Evolutionary conservation across 1,140 invertebrate genomes (phyloP).

Genomic region (Drosophila athabasca): DNA sequence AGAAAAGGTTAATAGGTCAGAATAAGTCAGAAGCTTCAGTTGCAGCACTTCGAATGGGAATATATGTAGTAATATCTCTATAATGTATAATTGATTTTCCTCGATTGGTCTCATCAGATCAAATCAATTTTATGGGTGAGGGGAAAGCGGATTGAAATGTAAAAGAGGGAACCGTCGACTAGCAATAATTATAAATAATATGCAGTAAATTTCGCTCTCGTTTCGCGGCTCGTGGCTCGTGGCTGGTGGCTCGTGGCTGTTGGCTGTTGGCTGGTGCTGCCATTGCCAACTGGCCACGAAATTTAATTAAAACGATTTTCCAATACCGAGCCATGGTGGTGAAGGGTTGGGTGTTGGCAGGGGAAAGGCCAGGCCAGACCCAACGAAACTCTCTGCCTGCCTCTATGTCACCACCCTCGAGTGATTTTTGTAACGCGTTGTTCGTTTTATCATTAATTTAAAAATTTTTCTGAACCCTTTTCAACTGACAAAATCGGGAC

Average conservation of each 20-base stretch:
- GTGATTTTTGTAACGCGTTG: constrained; percentile 40
- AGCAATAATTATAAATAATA: constrained; percentile 40
- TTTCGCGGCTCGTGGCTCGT: constrained; percentile 20
- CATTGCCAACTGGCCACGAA: constrained; percentile 33
- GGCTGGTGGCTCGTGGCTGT: background rate
- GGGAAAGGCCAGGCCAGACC: too few relatives aligned
- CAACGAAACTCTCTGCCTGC: constrained; percentile 28
- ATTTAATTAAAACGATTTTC: constrained; percentile 61
- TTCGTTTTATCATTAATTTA: constrained; percentile 76
- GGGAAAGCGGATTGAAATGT: background rate
- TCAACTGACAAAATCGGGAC: constrained; percentile 70
- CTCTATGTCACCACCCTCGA: constrained; percentile 21
- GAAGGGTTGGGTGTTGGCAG: too few relatives aligned
- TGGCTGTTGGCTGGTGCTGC: constrained; percentile 2
- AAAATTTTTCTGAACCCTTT: constrained; percentile 74
- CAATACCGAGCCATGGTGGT: constrained; percentile 45
- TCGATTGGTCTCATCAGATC: too few relatives aligned
- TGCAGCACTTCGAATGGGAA: too few relatives aligned
- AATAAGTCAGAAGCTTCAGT: too few relatives aligned
- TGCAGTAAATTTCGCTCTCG: constrained; percentile 19
- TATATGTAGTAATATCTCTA: too few relatives aligned
- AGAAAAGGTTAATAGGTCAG: too few relatives aligned
- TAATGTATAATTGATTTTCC: too few relatives aligned
- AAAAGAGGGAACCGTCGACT: background rate
- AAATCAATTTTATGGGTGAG: too few relatives aligned